Evolutionary conservation across 2,797 vertebrate species (phyloP), one percentile per base, ranked within the genome.

Genomic region (Chaunax sp.): DNA sequence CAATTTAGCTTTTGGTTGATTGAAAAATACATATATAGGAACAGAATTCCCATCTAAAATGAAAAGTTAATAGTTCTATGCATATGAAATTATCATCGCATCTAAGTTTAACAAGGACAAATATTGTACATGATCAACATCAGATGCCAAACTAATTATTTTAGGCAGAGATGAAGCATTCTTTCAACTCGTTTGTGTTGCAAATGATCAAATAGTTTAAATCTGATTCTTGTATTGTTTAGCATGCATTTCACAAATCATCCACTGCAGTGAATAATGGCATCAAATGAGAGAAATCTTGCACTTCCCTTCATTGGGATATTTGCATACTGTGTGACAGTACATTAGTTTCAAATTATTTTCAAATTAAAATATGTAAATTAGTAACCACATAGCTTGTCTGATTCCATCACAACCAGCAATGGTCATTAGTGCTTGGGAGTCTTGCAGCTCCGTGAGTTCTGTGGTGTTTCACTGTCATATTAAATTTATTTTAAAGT

Each of bases 361-460:
- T 88, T 87, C 55, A 82, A 80, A 89, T 90, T 85, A 87, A 87
- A 88, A 87, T 87, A 84, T 89, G 82, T 69, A 88, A 85, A 89
- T 86, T 51, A 77, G 63, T 37, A 43, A 58, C 50, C 58, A 56
- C 64, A 89, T 81, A 40, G 38, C 80, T 78, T 79, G 57, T 84
- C 70, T 86, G 73, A 86, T 18, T 54, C 62, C 76, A 79, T 77
- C 75, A 57, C 51, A 63, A 35, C 60, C 51, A 44, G 73, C 8
- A 7, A 12, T 19, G 67, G 73, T 62, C 72, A 76, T 78, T 75
- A 73, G 73, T 18, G 46, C 57, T 25, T 5, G 16, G 6, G 11
- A 53, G 18, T 78, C 55, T 60, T 54, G 50, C 45, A 49, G 67
- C 68, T 64, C 47, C 37, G 57, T 64, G 53, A 26, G 57, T 52